Percentiles rank a stretch among this genome's conserved stretches.
phyloP scores from a whole-genome alignment of 2,797 vertebrate genomes.

The Capromys pilorides region DNA sequence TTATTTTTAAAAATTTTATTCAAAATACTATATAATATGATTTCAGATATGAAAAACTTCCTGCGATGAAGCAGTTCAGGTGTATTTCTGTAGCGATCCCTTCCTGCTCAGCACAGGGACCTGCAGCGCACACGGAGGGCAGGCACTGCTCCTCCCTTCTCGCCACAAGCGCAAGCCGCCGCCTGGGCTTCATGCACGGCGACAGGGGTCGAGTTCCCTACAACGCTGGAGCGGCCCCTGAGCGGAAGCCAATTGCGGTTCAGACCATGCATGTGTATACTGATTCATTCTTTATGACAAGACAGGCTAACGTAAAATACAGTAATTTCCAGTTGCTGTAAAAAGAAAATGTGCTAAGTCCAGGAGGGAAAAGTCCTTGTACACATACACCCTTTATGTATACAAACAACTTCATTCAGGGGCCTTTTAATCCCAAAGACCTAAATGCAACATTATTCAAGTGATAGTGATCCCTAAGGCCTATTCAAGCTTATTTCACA shows the following conservation, averaged over 20 bases:
- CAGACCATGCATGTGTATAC: conserved; percentile 82
- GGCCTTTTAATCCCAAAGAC: conserved; percentile 54
- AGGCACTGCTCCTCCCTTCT: not conserved
- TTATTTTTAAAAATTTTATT: conserved; percentile 87
- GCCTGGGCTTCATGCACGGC: not conserved
- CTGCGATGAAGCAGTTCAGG: conserved; percentile 80
- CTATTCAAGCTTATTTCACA: conserved; percentile 62
- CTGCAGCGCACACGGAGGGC: conserved; percentile 28
- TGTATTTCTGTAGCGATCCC: conserved; percentile 77
- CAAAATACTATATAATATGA: conserved; percentile 87
- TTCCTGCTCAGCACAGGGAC: conserved; percentile 56
- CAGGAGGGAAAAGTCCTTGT: not conserved
- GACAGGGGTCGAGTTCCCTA: not conserved
- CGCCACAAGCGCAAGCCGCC: not conserved
- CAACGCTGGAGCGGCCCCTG: conserved; percentile 49
- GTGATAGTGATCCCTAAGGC: conserved; percentile 31
- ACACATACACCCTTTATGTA: conserved; percentile 40
- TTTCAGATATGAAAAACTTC: conserved; percentile 84
- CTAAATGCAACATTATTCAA: conserved; percentile 21
- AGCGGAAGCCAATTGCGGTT: conserved; percentile 70
- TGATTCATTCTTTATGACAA: conserved; percentile 76
- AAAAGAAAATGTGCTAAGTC: conserved; percentile 51
- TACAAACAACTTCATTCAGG: conserved; percentile 59
- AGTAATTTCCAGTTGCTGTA: conserved; percentile 81
- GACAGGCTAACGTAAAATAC: conserved; percentile 76